These are phyloP conservation scores for Malacosoma neustria DNA, from an alignment of 2,888 invertebrate genomes.

Conservation along the genomic window DNA sequence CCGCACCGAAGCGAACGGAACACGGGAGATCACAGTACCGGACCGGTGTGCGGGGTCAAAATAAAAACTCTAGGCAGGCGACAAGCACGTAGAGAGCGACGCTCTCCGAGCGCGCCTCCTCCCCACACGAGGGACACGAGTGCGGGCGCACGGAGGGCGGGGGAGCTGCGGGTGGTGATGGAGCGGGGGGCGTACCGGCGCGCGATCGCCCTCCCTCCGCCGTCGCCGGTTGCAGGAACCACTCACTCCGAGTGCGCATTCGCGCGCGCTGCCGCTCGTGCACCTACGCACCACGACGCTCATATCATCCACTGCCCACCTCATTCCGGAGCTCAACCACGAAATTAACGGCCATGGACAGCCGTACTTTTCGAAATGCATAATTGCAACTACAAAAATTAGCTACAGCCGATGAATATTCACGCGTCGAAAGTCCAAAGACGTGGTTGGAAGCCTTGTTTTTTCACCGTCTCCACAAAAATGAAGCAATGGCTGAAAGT, in stretches of 20 bases:
- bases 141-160: constrained; percentile 12
- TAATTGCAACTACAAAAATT: too few relatives aligned
- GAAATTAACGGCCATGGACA: too few relatives aligned
- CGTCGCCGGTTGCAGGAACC: constrained; percentile 89
- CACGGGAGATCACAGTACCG: constrained; percentile 59
- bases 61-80: constrained; percentile 74
- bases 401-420: too few relatives aligned
- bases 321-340: constrained; percentile 11
- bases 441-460: too few relatives aligned
- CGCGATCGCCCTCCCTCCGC: constrained; percentile 59
- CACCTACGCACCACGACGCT: constrained; percentile 78
- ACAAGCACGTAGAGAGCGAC: constrained; percentile 68
- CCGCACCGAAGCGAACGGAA: constrained; percentile 57
- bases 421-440: too few relatives aligned
- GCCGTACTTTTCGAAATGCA: too few relatives aligned
- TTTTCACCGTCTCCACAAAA: too few relatives aligned
- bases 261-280: constrained; percentile 97
- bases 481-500: too few relatives aligned
- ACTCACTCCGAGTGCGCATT: constrained; percentile 97
- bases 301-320: constrained; percentile 12
- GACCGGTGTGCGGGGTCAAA: constrained; percentile 63
- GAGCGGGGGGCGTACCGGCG: constrained; percentile 50
- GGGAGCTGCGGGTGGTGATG: constrained; percentile 16
- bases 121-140: constrained; percentile 15
- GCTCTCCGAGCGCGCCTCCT: constrained; percentile 34